Evolutionary conservation across 2,797 vertebrate species (phyloP), one percentile per base, ranked within the genome.

Genomic region (Gallinago nigripennis): DNA sequence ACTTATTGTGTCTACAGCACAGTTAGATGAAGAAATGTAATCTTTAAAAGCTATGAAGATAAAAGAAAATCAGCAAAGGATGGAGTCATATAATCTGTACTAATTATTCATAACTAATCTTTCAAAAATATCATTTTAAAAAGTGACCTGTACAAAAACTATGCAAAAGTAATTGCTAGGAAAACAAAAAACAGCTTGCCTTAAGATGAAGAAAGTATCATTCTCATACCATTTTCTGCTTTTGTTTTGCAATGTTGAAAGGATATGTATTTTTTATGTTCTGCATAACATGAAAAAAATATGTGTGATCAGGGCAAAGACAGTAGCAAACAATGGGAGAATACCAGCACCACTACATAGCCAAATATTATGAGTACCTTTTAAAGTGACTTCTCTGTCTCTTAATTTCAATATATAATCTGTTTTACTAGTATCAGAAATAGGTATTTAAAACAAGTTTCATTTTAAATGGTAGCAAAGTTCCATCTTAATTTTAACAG

Each of bases 271-370:
- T n/a, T 77, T 83, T 84, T 56, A 13, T 28, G 13, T 64, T 69
- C 9, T 35, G 14, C 2, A 10, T 35, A 70, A 35, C 0, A 2
- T 48, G 61, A 35, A 66, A 88, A 66, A 88, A 5, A 4, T 15
- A 31, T 4, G 0, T 27, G 12, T 27, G 20, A 69, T 16, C 4
- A 51, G 8, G 12, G 9, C 1, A 2, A 80, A 37, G 18, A 31
- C 9, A 78, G 31, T 27, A 54, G 5, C 9, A 82, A 50, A 30
- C 3, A 31, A 60, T 48, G 28, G 21, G 9, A 53, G 8, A 68
- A 69, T 43, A 58, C 2, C 12, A 56, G 8, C 17, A 33, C 53
- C 65, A 53, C 28, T 27, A 4, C 12, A 39, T 17, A 69, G 72
- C 15, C 24, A 4, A 60, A 50, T 56, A 11, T 84, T 48, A 57